phyloP scores from a whole-genome alignment of 2,113 vertebrate species.

The Gopherus flavomarginatus region DNA sequence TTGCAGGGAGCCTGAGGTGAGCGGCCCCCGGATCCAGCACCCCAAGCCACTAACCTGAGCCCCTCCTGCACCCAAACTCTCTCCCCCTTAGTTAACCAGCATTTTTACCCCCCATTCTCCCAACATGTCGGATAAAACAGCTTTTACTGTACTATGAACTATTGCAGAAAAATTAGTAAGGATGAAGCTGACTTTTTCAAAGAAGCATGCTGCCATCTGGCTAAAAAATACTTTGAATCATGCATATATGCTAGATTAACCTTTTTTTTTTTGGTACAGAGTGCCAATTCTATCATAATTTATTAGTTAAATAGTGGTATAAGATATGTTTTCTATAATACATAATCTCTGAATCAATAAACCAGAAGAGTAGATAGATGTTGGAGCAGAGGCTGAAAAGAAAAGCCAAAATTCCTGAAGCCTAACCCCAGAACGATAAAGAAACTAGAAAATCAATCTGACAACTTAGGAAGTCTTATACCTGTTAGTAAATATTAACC shows the following conservation, averaged over 20 bases:
- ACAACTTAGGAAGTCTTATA: neutral
- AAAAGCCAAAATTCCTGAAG: neutral
- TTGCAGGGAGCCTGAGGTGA: too few relatives aligned
- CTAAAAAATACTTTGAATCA: neutral
- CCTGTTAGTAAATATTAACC: neutral
- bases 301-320: neutral
- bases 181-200: neutral
- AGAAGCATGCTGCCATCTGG: neutral
- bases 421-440: neutral
- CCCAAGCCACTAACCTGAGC: too few relatives aligned
- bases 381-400: neutral
- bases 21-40: too few relatives aligned
- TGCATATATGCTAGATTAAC: neutral
- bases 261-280: neutral
- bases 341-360: neutral
- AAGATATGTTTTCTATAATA: neutral
- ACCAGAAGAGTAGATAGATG: neutral
- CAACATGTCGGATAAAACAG: too few relatives aligned
- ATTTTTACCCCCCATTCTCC: too few relatives aligned
- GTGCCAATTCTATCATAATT: neutral
- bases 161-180: neutral
- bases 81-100: too few relatives aligned
- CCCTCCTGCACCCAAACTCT: too few relatives aligned
- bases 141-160: neutral
- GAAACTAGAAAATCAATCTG: neutral